Conservation (phyloP, 2,113 vertebrate species). For the Rhinopithecus roxellana region DNA sequence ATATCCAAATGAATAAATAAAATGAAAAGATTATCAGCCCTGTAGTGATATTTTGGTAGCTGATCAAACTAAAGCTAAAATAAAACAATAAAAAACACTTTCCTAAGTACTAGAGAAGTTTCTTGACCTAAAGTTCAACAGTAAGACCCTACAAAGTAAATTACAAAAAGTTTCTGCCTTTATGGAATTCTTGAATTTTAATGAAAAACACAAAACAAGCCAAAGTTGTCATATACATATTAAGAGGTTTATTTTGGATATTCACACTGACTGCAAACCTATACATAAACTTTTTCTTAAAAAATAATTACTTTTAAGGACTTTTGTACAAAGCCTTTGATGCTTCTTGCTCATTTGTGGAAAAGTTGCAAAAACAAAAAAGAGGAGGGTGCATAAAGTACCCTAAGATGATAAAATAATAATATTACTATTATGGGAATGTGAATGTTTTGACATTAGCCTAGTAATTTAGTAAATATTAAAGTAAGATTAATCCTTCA, state of each 20-base stretch:
- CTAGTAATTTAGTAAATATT: neutral
- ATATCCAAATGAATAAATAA: neutral
- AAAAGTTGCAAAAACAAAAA: neutral
- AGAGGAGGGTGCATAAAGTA: neutral
- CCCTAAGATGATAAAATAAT: neutral
- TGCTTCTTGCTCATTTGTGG: neutral
- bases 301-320: conserved; percentile 11
- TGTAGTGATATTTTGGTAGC: neutral
- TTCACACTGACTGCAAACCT: neutral
- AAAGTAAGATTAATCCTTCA: neutral
- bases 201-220: neutral
- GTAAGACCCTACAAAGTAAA: neutral
- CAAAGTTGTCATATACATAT: neutral
- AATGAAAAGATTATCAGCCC: neutral
- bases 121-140: neutral
- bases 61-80: neutral
- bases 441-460: neutral
- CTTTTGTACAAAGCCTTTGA: neutral
- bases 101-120: neutral
- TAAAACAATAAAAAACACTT: neutral
- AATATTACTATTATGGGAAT: neutral
- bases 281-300: neutral
- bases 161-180: neutral
- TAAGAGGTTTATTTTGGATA: neutral
- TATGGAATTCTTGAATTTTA: neutral